phyloP scores from a whole-genome alignment of 2,113 vertebrate species.

The Heliornis fulica region DNA sequence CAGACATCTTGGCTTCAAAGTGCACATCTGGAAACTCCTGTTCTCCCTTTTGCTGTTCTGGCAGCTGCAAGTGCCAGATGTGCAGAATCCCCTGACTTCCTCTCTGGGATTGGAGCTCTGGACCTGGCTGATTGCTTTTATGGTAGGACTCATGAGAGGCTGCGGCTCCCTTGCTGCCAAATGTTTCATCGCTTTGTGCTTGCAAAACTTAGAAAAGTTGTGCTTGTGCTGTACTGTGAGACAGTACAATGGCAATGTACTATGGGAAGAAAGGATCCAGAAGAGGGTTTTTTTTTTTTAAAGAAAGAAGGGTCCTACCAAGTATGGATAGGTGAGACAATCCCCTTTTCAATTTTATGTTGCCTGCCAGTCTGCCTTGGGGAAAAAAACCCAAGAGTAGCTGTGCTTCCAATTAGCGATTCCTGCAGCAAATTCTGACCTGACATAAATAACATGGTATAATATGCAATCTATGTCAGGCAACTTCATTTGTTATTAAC shows the following conservation, averaged over 20 bases:
- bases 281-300: background rate
- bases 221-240: too few species aligned
- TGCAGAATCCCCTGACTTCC: background rate
- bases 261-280: background rate
- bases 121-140: background rate
- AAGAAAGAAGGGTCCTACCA: background rate
- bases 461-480: background rate
- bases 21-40: background rate
- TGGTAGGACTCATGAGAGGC: background rate
- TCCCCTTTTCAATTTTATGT: background rate
- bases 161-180: background rate
- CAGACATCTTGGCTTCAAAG: background rate
- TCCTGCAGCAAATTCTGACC: background rate
- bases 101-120: background rate
- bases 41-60: background rate
- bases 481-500: conserved; percentile 5
- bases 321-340: background rate
- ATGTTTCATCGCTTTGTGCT: background rate
- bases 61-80: background rate
- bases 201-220: background rate
- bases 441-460: background rate
- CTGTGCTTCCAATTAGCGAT: conserved; percentile 1
- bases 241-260: rapidly evolving
- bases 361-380: background rate
- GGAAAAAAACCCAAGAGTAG: background rate